Evolutionary conservation across 2,888 invertebrate species (phyloP).

Genomic region (Andrena fulva): DNA sequence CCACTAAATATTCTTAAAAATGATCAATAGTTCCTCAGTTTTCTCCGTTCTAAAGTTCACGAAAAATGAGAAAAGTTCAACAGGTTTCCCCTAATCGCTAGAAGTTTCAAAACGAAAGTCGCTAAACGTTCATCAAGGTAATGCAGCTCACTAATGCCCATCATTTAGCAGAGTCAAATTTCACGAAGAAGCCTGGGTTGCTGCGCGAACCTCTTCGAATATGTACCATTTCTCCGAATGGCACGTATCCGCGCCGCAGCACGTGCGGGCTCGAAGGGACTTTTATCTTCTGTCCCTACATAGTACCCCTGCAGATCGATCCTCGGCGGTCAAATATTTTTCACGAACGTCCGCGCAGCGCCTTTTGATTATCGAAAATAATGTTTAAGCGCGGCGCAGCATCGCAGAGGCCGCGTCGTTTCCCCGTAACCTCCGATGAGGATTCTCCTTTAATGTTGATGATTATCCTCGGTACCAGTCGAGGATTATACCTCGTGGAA

Average conservation of each 20-base stretch:
- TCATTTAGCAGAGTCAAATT: neutral
- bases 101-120: neutral
- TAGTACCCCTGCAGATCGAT: conserved; percentile 22
- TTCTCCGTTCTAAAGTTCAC: neutral
- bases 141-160: neutral
- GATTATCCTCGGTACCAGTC: conserved; percentile 65
- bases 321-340: conserved; percentile 44
- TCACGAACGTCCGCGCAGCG: conserved; percentile 48
- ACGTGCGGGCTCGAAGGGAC: neutral
- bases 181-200: neutral
- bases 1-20: neutral
- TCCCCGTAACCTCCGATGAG: conserved; percentile 46
- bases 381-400: conserved; percentile 62
- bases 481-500: conserved; percentile 62
- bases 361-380: conserved; percentile 73
- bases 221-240: neutral
- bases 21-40: neutral
- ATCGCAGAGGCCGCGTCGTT: conserved; percentile 47
- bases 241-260: neutral
- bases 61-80: neutral
- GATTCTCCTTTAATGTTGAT: conserved; percentile 67
- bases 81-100: neutral
- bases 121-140: neutral
- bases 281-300: neutral
- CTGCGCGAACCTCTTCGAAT: neutral